Evolutionary conservation across 1,140 invertebrate species (phyloP).

Genomic region (Eufriesea mexicana): DNA sequence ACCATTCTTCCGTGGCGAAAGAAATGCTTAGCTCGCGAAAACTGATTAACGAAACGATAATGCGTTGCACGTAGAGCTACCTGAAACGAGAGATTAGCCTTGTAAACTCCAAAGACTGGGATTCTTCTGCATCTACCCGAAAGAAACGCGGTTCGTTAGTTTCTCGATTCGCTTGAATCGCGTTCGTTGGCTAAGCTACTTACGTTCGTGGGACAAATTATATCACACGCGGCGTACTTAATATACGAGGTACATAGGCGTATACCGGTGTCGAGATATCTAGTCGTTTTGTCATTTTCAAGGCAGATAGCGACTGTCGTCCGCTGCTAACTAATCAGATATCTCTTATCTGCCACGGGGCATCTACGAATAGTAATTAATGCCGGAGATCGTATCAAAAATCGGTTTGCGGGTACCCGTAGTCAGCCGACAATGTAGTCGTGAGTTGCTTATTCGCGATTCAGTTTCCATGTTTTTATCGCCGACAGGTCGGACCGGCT

Average conservation of each 20-base stretch:
- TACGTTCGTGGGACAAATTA: constrained; percentile 4
- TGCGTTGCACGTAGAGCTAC: too few species aligned
- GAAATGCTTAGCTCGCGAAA: too few species aligned
- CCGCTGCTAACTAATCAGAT: constrained; percentile 18
- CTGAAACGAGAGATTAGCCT: too few species aligned
- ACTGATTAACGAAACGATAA: too few species aligned
- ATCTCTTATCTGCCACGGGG: constrained; percentile 18
- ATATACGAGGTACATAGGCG: background rate
- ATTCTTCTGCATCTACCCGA: background rate
- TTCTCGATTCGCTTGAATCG: background rate
- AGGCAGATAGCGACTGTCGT: constrained; percentile 7
- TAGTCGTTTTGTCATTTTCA: constrained; percentile 11
- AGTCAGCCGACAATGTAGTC: too few species aligned
- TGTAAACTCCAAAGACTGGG: too few species aligned
- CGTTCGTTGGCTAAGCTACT: background rate
- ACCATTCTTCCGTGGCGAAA: too few species aligned
- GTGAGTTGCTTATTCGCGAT: background rate
- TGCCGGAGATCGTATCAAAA: constrained; percentile 32
- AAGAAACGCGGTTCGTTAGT: background rate
- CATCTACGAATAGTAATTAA: constrained; percentile 35
- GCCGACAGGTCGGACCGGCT: constrained; percentile 19
- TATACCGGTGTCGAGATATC: background rate
- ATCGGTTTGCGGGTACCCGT: background rate
- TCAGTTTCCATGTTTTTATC: constrained; percentile 20
- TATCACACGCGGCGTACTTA: constrained; percentile 13